A percentile compares a stretch with the other conserved stretches of the same genome.
Conservation (phyloP, 2,888 invertebrate species). For the Dolichomitus sp. region DNA sequence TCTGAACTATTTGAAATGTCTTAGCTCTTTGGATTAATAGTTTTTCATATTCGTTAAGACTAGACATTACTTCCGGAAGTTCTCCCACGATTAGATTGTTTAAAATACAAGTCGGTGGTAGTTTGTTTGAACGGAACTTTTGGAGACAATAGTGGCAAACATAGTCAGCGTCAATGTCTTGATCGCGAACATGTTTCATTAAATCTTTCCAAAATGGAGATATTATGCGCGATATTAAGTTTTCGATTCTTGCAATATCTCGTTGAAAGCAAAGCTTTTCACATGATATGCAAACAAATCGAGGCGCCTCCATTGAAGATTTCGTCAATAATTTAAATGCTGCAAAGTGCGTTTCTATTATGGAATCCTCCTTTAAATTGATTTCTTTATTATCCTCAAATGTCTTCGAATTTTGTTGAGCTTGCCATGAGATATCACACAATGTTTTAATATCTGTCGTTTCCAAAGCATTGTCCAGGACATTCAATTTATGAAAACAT, state of each 20-base stretch:
- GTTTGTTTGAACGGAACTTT: slow-evolving; percentile 66
- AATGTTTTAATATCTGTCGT: slow-evolving; percentile 31
- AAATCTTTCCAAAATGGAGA: slow-evolving; percentile 58
- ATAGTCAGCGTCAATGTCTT: slow-evolving; percentile 29
- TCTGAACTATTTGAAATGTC: slow-evolving; percentile 78
- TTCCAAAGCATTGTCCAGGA: slow-evolving; percentile 57
- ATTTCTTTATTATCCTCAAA: slow-evolving; percentile 45
- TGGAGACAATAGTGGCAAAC: slow-evolving; percentile 65
- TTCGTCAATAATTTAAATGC: slow-evolving; percentile 66
- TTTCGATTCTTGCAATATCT: slow-evolving; percentile 53
- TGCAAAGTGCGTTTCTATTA: slow-evolving; percentile 49
- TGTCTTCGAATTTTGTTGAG: slow-evolving; percentile 21
- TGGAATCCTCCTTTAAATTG: slow-evolving; percentile 62
- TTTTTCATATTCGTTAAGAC: slow-evolving; percentile 74
- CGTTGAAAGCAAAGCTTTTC: slow-evolving; percentile 67
- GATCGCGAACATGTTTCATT: slow-evolving; percentile 6
- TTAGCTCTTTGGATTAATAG: slow-evolving; percentile 75
- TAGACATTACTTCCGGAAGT: slow-evolving; percentile 67
- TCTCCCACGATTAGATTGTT: slow-evolving; percentile 66
- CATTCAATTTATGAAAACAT: slow-evolving; percentile 17
- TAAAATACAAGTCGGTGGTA: slow-evolving; percentile 75
- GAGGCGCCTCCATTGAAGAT: slow-evolving; percentile 64
- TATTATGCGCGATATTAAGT: slow-evolving; percentile 45
- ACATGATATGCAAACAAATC: slow-evolving; percentile 66
- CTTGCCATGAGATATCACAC: slow-evolving; percentile 27